Conservation (phyloP, 2,797 vertebrate species). For the Tokudaia muenninki region DNA sequence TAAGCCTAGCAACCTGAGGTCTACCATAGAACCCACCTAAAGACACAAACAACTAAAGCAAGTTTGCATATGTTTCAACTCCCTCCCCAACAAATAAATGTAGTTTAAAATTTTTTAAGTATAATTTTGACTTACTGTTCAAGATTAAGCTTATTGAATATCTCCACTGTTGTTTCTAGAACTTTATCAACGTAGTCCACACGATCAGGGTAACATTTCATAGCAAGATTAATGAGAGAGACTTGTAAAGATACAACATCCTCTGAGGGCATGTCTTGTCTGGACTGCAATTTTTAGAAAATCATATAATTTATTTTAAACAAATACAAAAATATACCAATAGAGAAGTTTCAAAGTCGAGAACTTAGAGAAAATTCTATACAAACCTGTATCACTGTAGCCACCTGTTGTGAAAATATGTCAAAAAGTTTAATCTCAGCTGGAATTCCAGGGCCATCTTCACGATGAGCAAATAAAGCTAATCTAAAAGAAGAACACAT, state of each 20-base stretch:
- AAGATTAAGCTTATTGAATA: conserved; percentile 98
- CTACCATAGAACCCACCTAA: not conserved
- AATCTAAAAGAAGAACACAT: conserved; percentile 88
- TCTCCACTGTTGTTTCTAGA: conserved; percentile 98
- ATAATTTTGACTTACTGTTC: conserved; percentile 93
- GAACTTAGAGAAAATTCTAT: conserved; percentile 14
- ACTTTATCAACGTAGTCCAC: conserved; percentile 99
- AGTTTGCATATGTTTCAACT: not conserved
- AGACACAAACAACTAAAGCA: not conserved
- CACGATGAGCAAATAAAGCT: conserved; percentile 98
- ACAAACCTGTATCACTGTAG: conserved; percentile 97
- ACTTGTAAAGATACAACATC: conserved; percentile 99
- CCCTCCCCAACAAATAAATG: not conserved
- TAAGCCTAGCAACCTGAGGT: not conserved
- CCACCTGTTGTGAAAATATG: conserved; percentile 99
- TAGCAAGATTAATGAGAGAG: conserved; percentile 98
- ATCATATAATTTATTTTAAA: not conserved
- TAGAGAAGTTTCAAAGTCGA: not conserved
- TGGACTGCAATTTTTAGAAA: conserved; percentile 90
- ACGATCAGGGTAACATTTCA: conserved; percentile 99
- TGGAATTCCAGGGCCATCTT: conserved; percentile 99
- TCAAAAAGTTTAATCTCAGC: conserved; percentile 98
- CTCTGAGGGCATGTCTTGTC: conserved; percentile 99
- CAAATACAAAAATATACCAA: not conserved
- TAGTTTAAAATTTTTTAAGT: not conserved